Conservation (phyloP, 92 coral and sea anemone species). For the Montipora capitata region DNA sequence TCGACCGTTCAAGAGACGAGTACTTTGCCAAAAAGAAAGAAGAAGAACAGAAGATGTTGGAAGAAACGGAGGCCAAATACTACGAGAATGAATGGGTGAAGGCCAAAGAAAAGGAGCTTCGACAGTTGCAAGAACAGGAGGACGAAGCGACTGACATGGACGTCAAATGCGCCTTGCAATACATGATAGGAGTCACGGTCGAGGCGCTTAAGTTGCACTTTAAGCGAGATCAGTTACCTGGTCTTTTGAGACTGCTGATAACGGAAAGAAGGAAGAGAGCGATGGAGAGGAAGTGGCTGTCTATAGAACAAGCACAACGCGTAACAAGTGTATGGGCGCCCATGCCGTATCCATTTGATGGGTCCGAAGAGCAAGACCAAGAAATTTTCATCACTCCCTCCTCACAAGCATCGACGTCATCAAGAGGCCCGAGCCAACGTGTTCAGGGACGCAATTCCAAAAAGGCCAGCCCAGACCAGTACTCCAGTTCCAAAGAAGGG, state of each 20-base stretch:
- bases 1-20: constrained; percentile 1
- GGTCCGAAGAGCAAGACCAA: neutral
- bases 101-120: neutral
- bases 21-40: constrained; percentile 15
- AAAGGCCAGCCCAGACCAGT: neutral
- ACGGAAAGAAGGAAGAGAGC: neutral
- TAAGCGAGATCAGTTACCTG: neutral
- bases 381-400: neutral
- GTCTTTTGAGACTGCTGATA: neutral
- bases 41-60: neutral
- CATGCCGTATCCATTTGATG: neutral
- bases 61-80: neutral
- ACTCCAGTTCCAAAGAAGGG: neutral
- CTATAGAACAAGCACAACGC: neutral
- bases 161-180: too few relatives aligned
- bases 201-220: neutral
- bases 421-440: neutral
- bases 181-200: neutral
- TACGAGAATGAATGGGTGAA: neutral
- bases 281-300: neutral
- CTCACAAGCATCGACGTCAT: neutral
- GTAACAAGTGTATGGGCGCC: neutral
- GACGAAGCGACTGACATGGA: too few relatives aligned
- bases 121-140: neutral
- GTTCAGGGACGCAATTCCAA: neutral